Percentiles rank a stretch among this genome's conserved stretches.
These are phyloP conservation scores for Hecatera dysodea DNA, from an alignment of 2,888 invertebrate species.

Conservation along the genomic window DNA sequence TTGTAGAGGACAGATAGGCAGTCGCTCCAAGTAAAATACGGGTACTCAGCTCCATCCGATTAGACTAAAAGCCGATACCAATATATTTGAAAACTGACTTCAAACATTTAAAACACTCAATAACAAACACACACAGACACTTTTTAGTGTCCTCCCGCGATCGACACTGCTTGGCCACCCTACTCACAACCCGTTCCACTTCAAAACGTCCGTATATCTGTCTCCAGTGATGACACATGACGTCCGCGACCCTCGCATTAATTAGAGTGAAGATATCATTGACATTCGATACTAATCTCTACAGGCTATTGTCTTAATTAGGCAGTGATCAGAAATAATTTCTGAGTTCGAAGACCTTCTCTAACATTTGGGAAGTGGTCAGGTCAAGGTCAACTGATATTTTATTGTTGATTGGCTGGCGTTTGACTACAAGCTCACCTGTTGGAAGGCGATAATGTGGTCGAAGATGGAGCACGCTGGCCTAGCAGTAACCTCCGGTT, in stretches of 20 bases:
- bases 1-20: no score
- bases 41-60: no score
- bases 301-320: constrained; percentile 36
- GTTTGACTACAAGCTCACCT: no score
- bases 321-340: not conserved
- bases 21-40: no score
- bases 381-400: not conserved
- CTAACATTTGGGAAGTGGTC: not conserved
- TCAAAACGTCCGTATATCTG: constrained; percentile 84
- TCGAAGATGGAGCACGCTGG: no score
- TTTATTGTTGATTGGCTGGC: not conserved
- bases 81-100: no score
- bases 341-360: not conserved
- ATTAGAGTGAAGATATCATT: constrained; percentile 68
- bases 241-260: constrained; percentile 75
- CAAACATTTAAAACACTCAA: not conserved
- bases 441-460: no score
- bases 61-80: no score
- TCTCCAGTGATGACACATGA: constrained; percentile 88
- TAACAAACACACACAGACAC: not conserved
- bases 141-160: not conserved
- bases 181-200: constrained; percentile 75
- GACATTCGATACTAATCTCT: constrained; percentile 66
- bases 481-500: no score
- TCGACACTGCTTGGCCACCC: constrained; percentile 21